A percentile compares a stretch with the other conserved stretches of the same genome.
Evolutionary conservation across 2,797 vertebrate genomes (phyloP).

Genomic region (Chelmon rostratus): DNA sequence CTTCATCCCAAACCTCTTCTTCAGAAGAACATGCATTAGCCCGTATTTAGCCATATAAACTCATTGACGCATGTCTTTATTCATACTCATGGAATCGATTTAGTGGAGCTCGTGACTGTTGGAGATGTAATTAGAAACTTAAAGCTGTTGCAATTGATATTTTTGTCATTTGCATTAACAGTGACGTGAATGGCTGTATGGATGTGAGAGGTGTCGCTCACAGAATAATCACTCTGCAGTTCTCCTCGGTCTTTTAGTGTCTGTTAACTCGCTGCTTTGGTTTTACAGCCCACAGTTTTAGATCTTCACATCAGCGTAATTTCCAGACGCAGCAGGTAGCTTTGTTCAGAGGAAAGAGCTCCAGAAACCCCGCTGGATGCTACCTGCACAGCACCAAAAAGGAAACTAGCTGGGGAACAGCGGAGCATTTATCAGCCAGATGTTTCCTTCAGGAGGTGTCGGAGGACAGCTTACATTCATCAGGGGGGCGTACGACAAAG

Average conservation of each 20-base stretch:
- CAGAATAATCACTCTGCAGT: neutral
- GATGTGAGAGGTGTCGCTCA: neutral
- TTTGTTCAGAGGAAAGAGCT: neutral
- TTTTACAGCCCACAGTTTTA: neutral
- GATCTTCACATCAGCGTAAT: neutral
- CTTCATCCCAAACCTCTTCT: slow-evolving; percentile 19
- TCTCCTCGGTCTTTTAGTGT: neutral
- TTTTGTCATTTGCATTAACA: neutral
- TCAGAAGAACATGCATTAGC: slow-evolving; percentile 2
- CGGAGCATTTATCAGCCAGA: neutral
- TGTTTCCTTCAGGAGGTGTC: slow-evolving; percentile 3
- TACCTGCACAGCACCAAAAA: neutral
- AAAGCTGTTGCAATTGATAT: neutral
- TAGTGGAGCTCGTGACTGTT: neutral
- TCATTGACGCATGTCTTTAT: neutral
- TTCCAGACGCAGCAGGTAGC: neutral
- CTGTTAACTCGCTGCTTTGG: neutral
- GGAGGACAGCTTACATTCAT: neutral
- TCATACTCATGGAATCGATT: neutral
- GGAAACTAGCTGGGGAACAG: neutral
- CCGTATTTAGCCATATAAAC: neutral
- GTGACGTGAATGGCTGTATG: neutral
- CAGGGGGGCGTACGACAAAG: neutral
- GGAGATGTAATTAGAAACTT: neutral
- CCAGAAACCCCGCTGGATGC: neutral